These are phyloP conservation scores for Bolinopsis microptera DNA, from an alignment of 37 sponge, comb jelly and placozoan genomes.

Conservation along the genomic window DNA sequence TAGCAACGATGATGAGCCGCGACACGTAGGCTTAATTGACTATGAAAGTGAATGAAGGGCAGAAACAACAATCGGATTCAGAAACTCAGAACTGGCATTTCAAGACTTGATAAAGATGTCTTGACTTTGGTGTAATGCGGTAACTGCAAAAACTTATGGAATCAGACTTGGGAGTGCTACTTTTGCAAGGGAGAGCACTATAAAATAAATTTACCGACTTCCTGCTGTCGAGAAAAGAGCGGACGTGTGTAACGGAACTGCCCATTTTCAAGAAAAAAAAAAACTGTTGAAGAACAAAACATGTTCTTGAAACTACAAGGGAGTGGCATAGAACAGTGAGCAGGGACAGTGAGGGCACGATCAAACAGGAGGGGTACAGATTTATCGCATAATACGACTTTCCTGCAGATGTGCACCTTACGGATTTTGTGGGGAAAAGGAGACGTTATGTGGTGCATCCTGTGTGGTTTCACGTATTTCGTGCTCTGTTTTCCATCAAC, in stretches of 20 bases:
- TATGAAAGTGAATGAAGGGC: not conserved
- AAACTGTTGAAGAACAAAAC: not conserved
- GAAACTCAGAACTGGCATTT: not conserved
- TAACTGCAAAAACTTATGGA: not conserved
- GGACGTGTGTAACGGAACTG: not conserved
- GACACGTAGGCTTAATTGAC: not conserved
- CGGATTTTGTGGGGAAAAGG: not conserved
- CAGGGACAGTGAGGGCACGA: not conserved
- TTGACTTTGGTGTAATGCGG: not conserved
- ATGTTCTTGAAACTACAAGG: not conserved
- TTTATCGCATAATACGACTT: not conserved
- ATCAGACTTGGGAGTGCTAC: conserved; percentile 5
- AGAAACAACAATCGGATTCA: not conserved
- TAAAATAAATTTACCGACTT: not conserved
- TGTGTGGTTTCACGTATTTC: not conserved
- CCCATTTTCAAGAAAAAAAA: not conserved
- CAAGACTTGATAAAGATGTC: not conserved
- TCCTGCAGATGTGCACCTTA: not conserved
- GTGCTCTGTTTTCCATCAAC: not conserved
- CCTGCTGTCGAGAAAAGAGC: not conserved
- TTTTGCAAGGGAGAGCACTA: not conserved
- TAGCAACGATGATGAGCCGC: not conserved
- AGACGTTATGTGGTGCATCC: not conserved
- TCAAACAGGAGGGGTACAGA: not conserved
- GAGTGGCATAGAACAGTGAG: not conserved